Base-by-base conservation (phyloP, 2,888 invertebrate species). In the Choreutis nemorana region DNA sequence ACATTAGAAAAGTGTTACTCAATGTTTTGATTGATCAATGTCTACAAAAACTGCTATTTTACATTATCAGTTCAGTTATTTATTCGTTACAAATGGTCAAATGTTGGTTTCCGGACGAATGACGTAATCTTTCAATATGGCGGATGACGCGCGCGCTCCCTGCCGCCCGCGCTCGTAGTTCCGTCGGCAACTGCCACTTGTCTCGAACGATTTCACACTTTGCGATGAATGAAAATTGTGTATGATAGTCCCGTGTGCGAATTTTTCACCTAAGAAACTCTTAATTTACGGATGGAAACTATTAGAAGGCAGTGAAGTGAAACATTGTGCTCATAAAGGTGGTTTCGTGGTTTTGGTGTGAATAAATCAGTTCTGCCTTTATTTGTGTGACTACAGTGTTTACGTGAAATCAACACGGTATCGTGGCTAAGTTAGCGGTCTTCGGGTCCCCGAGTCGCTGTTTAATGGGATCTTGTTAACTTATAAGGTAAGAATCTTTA, bases 381-480 rank as follows among this genome's bases (percentile, higher is more conserved):
- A 46, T 39, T 48, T 64, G 70, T 72, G 67, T 63, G 55, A 68
- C 59, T 62, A 54, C 45, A 62, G 66, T 75, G 75, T 75, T 75
- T 75, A 72, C 65, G 71, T 72, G 65, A 58, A 59, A 45, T 59
- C 54, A 62, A 56, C 56, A 48, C 57, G 60, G 62, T 58, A 55
- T 61, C 41, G 55, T 48, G 48, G 50, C 42, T 41, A 48, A 45
- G 45, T 41, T 48, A 42, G 52, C 50, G 50, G 50, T 57, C 53
- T 54, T 52, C 52, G 51, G 62, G 52, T 52, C 51, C 50, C 53
- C 49, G 51, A 55, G 50, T 64, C 46, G 55, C 54, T 59, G 56
- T 64, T 75, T 73, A 66, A 77, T 77, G 77, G 73, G 77, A 75
- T 71, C 64, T 75, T 72, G 72, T 62, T 77, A 63, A 72, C 59